These are phyloP conservation scores for Gasteruption jaculator DNA, from an alignment of 2,888 invertebrate species.

Conservation along the genomic window DNA sequence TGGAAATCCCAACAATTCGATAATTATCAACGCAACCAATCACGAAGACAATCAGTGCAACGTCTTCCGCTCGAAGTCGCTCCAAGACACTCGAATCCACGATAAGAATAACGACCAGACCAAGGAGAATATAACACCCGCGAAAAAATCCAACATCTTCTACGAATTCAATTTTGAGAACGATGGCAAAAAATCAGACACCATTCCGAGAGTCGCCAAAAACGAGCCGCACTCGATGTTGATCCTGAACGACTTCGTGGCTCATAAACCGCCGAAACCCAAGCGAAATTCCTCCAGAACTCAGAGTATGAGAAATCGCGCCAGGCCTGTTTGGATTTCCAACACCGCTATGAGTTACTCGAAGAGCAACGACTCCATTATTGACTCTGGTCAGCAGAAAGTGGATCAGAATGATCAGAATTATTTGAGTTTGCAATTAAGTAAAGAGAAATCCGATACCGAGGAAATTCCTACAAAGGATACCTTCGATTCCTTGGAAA, in stretches of 20 bases:
- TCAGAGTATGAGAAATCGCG: slow-evolving; percentile 44
- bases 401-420: slow-evolving; percentile 8
- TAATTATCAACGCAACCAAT: slow-evolving; percentile 5
- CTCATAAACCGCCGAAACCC: slow-evolving; percentile 73
- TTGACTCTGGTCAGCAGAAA: slow-evolving; percentile 3
- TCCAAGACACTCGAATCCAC: slow-evolving; percentile 48
- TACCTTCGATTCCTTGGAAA: slow-evolving; percentile 36
- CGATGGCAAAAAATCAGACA: slow-evolving; percentile 23
- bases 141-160: slow-evolving; percentile 10
- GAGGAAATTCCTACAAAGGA: slow-evolving; percentile 40
- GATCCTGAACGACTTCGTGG: slow-evolving; percentile 54
- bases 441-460: slow-evolving; percentile 16
- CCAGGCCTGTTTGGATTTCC: slow-evolving; percentile 43
- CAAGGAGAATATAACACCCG: no score
- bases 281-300: slow-evolving; percentile 41
- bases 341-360: no score
- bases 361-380: no score
- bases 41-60: no score
- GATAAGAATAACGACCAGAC: slow-evolving; percentile 23
- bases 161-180: slow-evolving; percentile 40
- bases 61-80: slow-evolving; percentile 50
- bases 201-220: slow-evolving; percentile 25
- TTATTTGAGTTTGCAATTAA: slow-evolving; percentile 10
- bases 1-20: slow-evolving; percentile 40
- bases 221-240: slow-evolving; percentile 39